A percentile compares a stretch with the other conserved stretches of the same genome.
These are phyloP conservation scores for Cryptocephalus moraei DNA, from an alignment of 2,888 invertebrate genomes.

Conservation along the genomic window DNA sequence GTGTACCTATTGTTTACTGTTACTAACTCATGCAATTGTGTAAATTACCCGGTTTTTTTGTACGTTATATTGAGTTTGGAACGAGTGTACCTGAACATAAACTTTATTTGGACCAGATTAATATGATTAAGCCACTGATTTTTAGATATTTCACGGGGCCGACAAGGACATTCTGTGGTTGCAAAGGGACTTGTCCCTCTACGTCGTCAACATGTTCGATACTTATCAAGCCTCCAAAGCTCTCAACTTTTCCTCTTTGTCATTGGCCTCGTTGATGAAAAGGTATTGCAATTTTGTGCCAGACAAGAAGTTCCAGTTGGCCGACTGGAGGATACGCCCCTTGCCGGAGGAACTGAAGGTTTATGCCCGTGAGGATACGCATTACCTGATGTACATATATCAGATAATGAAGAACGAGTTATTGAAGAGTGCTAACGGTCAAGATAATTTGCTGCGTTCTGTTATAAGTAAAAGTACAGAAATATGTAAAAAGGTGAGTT, in stretches of 20 bases:
- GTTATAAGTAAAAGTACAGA: conserved; percentile 67
- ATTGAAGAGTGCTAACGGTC: conserved; percentile 50
- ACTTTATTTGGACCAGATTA: too few species aligned
- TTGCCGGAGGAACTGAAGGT: conserved; percentile 66
- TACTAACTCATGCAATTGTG: too few species aligned
- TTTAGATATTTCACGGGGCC: conserved; percentile 81
- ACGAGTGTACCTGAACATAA: too few species aligned
- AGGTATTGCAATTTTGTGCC: conserved; percentile 68
- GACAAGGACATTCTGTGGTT: conserved; percentile 84
- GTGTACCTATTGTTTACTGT: too few species aligned
- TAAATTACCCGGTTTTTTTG: too few species aligned
- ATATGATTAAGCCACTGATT: not conserved
- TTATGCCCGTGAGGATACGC: conserved; percentile 92
- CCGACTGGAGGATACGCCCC: conserved; percentile 92
- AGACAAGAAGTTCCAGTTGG: conserved; percentile 86
- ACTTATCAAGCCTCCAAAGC: conserved; percentile 80
- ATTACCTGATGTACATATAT: conserved; percentile 86
- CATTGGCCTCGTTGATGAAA: conserved; percentile 68
- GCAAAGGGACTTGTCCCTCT: conserved; percentile 89
- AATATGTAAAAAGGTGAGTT: conserved; percentile 55
- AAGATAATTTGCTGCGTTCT: conserved; percentile 51
- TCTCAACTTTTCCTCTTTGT: conserved; percentile 58
- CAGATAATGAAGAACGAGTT: conserved; percentile 68
- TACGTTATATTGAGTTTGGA: too few species aligned
- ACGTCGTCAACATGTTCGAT: conserved; percentile 95